Base-by-base conservation (phyloP, 1,140 invertebrate genomes). In the Lepidostoma basale region DNA sequence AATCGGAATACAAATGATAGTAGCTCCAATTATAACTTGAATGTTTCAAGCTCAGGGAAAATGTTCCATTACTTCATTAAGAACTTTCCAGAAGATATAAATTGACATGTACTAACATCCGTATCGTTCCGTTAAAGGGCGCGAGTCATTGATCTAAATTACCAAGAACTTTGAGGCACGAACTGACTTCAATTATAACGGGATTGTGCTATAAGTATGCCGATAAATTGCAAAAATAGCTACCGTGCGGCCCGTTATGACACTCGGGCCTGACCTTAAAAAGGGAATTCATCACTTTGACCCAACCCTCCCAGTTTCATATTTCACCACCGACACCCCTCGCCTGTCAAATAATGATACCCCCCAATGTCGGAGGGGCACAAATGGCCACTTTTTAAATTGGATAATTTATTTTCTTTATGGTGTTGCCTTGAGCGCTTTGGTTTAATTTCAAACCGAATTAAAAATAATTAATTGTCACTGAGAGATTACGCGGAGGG, bases 291-390 rank as follows among this genome's bases (percentile, higher is more conserved):
- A 49, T 49, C 45, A 23, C 45, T 49, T 49, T 49, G 18, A 2
- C 8, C 45, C 45, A 1, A 2, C 5, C 45, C 45, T 49, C n/a
- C 9, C 20, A 3, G 22, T 49, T 49, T 49, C 8, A 49, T 49
- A 49, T 25, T 25, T 49, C 45, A 49, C 12, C 45, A 10, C n/a
- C n/a, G n/a, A n/a, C n/a, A 22, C 45, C 22, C 18, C 10, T 3
- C 45, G 3, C 20, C 52, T 56, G 52, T 56, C 52, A 56, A 56
- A 56, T 56, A 33, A 56, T 56, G 52, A 18, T 18, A 16, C 28
- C 14, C 12, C 28, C 52, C 20, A 30, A 56, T 56, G 52, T 26
- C 3, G 16, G 52, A 33, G 28, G 28, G 16, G 52, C 52, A n/a
- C 14, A 6, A 30, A 20, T 33, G 52, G 52, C 28, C 28, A 33